These are phyloP conservation scores for Lucifuga dentata DNA, from an alignment of 2,113 vertebrate genomes.

Conservation along the genomic window DNA sequence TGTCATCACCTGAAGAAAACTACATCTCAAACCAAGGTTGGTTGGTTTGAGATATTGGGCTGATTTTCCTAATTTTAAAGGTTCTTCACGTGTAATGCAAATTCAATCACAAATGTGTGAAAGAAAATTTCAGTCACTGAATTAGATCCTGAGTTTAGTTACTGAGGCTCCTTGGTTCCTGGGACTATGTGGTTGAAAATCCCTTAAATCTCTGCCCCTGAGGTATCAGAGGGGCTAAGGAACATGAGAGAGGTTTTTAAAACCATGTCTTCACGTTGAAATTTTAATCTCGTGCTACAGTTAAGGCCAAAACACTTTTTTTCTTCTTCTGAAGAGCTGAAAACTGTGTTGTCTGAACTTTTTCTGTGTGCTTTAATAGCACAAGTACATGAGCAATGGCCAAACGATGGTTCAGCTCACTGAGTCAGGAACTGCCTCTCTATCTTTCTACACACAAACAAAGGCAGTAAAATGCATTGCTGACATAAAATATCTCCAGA, in stretches of 20 bases:
- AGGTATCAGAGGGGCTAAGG: conserved; percentile 35
- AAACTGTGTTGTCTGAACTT: conserved; percentile 33
- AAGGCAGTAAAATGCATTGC: conserved; percentile 33
- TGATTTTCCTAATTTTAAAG: no score
- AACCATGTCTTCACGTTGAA: conserved; percentile 21
- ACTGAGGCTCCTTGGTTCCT: no score
- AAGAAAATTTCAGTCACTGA: no score
- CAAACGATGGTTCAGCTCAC: conserved; percentile 20
- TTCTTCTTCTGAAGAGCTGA: conserved; percentile 35
- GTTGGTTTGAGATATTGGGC: no score
- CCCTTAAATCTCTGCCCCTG: neutral
- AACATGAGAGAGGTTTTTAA: conserved; percentile 18
- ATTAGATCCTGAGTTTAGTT: no score
- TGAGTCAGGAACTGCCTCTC: neutral
- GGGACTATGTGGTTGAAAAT: no score
- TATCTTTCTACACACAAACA: conserved; percentile 15
- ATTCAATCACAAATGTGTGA: no score
- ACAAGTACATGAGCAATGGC: neutral
- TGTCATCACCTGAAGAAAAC: no score
- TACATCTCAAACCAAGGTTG: no score
- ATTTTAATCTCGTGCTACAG: conserved; percentile 2
- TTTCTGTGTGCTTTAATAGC: conserved; percentile 18
- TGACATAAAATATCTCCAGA: conserved; percentile 46
- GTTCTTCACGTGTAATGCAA: no score
- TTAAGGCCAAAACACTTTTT: neutral